These are phyloP conservation scores for Cervus canadensis DNA, from an alignment of 2,113 vertebrate species.

Conservation along the genomic window DNA sequence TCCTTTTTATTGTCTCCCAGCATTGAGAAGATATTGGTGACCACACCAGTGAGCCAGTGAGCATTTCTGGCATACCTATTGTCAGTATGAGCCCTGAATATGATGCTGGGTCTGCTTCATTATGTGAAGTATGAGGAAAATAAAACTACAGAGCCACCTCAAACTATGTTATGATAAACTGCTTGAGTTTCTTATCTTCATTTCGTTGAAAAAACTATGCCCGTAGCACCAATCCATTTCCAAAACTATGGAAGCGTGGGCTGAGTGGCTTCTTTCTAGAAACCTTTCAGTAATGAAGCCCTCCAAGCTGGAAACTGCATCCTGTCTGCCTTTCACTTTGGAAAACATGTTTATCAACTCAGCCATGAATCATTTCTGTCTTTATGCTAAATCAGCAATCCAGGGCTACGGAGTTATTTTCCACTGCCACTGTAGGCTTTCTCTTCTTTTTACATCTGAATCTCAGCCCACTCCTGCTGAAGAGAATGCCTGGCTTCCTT, in stretches of 20 bases:
- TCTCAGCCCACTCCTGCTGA: background rate
- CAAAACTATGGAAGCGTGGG: background rate
- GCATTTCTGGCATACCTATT: background rate
- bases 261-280: background rate
- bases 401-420: background rate
- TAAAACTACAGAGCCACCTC: background rate
- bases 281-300: background rate
- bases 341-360: constrained; percentile 49
- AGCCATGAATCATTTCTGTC: constrained; percentile 35
- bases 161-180: background rate
- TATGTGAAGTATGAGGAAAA: background rate
- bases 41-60: background rate
- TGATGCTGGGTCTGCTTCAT: background rate
- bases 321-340: constrained; percentile 32
- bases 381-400: background rate
- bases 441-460: constrained; percentile 33
- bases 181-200: background rate
- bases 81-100: background rate
- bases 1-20: background rate
- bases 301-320: background rate
- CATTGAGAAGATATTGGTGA: background rate
- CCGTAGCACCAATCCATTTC: background rate
- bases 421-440: constrained; percentile 19
- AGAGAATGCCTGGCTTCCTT: constrained; percentile 23
- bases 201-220: background rate